Evolutionary conservation across 1,140 invertebrate species (phyloP), one percentile per base, ranked within the genome.

Genomic region (Colletes gigas): DNA sequence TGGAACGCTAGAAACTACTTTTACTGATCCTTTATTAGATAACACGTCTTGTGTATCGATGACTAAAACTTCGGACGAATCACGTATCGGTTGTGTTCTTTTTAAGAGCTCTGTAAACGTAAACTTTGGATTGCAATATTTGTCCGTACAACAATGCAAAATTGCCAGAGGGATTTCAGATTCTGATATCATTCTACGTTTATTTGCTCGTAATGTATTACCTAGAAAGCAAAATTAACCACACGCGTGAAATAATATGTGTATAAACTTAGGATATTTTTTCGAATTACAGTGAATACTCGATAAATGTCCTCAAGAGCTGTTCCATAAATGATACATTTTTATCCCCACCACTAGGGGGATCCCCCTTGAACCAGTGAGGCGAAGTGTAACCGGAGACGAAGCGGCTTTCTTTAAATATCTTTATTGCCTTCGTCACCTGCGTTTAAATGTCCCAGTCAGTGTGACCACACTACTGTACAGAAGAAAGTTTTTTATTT

Each of bases 101-200:
- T 73, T 80, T 14, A 81, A 44, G 0, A 74, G 10, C 0, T 67
- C 15, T n/a, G 8, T 17, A 5, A 94, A 92, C 81, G 92, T 93
- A 76, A 94, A 94, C 21, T 89, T 83, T 14, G 96, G 95, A 92
- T 96, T 96, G 86, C 96, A 96, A 84, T 95, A 95, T 83, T 95
- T 95, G 59, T 94, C 92, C 50, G 91, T 93, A 3, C 95, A 96
- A 88, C 94, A 95, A 82, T 95, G 94, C 15, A 96, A 88, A 76
- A 96, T 94, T 39, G 96, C 95, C 62, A 96, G 92, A 15, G 95
- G 95, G 77, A 96, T 95, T 89, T 96, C 96, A 10, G 94, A 94
- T 90, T 96, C 96, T 68, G 95, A 94, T 78, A 96, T 93, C 57
- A 95, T 86, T 74, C 95, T 94, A 81, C 94, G 94, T 87, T 66